phyloP scores from a whole-genome alignment of 2,113 vertebrate genomes.

The Hippoglossus stenolepis region DNA sequence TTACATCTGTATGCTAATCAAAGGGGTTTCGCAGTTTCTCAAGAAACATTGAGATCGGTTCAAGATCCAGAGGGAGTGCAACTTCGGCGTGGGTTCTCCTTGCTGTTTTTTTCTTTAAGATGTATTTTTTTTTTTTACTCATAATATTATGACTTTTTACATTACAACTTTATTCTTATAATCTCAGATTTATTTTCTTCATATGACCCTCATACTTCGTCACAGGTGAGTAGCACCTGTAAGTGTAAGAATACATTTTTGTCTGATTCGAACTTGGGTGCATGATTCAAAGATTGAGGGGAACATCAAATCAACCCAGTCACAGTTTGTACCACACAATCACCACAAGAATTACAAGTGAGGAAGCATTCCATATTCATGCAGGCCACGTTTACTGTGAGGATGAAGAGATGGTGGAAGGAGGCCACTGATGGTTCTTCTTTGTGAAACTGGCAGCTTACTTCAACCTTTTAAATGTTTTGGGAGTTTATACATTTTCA shows the following conservation, averaged over 20 bases:
- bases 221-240: neutral
- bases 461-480: neutral
- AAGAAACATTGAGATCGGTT: no score
- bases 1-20: no score
- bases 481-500: neutral
- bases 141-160: no score
- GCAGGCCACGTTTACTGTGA: conserved; percentile 76
- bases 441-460: neutral
- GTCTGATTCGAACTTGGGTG: conserved; percentile 22
- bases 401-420: conserved; percentile 77
- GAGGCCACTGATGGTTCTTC: conserved; percentile 51
- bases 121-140: no score
- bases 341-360: conserved; percentile 71
- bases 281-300: conserved; percentile 25
- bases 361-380: conserved; percentile 78
- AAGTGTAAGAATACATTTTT: neutral
- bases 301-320: conserved; percentile 51
- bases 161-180: no score
- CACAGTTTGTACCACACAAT: conserved; percentile 60
- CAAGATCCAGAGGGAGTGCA: no score
- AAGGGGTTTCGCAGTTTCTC: no score
- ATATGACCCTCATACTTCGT: no score
- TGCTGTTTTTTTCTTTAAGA: no score
- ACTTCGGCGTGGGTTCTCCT: no score
- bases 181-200: no score